Conservation (phyloP, 2,797 vertebrate species). For the Mustela erminea region DNA sequence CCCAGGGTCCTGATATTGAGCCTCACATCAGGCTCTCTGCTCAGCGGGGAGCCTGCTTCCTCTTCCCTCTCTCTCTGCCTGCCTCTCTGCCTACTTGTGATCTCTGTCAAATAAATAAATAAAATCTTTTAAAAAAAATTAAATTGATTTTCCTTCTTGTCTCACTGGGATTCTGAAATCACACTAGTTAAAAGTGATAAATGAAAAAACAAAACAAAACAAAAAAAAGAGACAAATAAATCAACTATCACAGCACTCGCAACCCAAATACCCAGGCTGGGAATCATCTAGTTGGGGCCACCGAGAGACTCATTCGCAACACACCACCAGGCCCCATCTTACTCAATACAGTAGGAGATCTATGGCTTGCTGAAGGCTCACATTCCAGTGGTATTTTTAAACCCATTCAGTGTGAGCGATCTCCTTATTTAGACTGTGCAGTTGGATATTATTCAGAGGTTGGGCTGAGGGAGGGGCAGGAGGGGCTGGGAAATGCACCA, state of each 20-base stretch:
- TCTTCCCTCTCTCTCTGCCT: no score
- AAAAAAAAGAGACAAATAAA: not conserved
- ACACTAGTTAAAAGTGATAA: not conserved
- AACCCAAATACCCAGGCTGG: not conserved
- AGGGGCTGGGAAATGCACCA: not conserved
- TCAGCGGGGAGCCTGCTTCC: no score
- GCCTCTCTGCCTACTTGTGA: no score
- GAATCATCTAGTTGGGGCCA: not conserved
- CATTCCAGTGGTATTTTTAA: slow-evolving; percentile 65
- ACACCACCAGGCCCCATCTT: not conserved
- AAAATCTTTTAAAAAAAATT: no score
- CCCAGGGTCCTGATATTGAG: no score
- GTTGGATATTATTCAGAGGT: slow-evolving; percentile 45
- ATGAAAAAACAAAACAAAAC: not conserved
- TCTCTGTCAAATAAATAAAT: no score
- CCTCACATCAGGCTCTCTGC: no score
- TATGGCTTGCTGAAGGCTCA: not conserved
- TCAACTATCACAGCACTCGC: not conserved
- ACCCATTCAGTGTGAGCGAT: slow-evolving; percentile 9
- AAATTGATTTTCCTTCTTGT: not conserved
- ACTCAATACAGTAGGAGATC: not conserved
- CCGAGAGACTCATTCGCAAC: not conserved
- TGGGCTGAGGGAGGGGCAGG: not conserved
- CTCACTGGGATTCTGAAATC: slow-evolving; percentile 39
- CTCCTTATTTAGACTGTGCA: slow-evolving; percentile 60